Evolutionary conservation across 2,888 invertebrate species (phyloP).

Genomic region (Nomada ferruginata): DNA sequence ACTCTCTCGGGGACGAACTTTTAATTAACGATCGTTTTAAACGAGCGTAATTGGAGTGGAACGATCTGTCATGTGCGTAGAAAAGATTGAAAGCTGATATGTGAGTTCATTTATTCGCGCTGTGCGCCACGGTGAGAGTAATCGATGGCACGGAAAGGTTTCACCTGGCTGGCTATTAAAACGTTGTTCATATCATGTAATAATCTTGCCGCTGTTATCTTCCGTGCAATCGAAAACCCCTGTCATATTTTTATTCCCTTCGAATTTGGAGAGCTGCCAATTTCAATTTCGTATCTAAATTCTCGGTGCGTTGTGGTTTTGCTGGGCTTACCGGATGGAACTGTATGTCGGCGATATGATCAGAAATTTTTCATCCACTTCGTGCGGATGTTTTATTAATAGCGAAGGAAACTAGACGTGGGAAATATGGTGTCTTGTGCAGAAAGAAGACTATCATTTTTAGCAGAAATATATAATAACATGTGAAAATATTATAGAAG

Average conservation of each 20-base stretch:
- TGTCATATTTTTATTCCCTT: neutral
- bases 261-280: neutral
- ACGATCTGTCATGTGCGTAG: conserved; percentile 59
- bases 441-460: neutral
- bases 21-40: conserved; percentile 63
- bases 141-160: conserved; percentile 54
- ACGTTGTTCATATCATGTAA: conserved; percentile 12
- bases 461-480: neutral
- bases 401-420: neutral
- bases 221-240: neutral
- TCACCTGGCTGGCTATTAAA: conserved; percentile 26
- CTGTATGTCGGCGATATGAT: neutral
- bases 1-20: conserved; percentile 47
- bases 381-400: neutral
- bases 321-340: neutral
- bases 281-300: neutral
- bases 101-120: conserved; percentile 48
- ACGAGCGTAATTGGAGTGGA: conserved; percentile 60
- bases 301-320: neutral
- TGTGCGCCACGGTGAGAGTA: conserved; percentile 10
- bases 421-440: no score
- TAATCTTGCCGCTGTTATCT: neutral
- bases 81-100: conserved; percentile 60
- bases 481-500: neutral
- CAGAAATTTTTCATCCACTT: neutral